phyloP scores from a whole-genome alignment of 2,888 invertebrate genomes.

The Pristionchus entomophagus region DNA sequence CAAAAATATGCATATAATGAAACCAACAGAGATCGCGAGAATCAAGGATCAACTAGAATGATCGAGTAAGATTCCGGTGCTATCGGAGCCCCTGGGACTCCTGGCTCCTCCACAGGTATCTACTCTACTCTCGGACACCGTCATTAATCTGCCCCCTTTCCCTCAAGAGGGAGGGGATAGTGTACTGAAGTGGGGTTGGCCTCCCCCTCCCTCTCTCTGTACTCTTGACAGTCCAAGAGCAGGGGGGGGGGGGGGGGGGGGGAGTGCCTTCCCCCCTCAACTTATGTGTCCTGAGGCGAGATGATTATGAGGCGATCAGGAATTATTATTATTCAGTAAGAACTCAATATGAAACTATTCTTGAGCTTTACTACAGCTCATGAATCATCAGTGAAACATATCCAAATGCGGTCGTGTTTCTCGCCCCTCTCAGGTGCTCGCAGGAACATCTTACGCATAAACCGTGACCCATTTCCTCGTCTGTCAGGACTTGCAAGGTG shows the following conservation, averaged over 20 bases:
- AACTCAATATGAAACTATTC: too few relatives aligned
- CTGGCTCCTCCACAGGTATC: background rate
- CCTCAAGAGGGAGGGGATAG: background rate
- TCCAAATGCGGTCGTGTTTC: background rate
- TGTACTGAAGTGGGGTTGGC: constrained; percentile 1
- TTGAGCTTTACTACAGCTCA: too few relatives aligned
- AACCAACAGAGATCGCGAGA: background rate
- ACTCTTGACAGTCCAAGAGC: background rate
- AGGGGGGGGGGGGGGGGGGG: background rate
- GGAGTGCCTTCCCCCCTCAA: background rate
- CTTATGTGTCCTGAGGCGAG: too few relatives aligned
- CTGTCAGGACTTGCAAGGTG: background rate
- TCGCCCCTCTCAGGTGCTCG: background rate
- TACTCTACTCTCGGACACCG: background rate
- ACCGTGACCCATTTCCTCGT: background rate
- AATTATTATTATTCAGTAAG: too few relatives aligned
- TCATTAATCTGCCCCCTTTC: constrained; percentile 10
- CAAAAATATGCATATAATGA: background rate
- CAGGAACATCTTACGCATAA: too few relatives aligned
- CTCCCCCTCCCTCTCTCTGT: background rate
- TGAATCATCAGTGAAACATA: background rate
- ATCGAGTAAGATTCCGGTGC: too few relatives aligned
- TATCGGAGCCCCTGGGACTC: background rate
- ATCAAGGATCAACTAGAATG: background rate
- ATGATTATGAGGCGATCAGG: too few relatives aligned